phyloP scores from a whole-genome alignment of 2,888 invertebrate species.

The Tetropium fuscum region DNA sequence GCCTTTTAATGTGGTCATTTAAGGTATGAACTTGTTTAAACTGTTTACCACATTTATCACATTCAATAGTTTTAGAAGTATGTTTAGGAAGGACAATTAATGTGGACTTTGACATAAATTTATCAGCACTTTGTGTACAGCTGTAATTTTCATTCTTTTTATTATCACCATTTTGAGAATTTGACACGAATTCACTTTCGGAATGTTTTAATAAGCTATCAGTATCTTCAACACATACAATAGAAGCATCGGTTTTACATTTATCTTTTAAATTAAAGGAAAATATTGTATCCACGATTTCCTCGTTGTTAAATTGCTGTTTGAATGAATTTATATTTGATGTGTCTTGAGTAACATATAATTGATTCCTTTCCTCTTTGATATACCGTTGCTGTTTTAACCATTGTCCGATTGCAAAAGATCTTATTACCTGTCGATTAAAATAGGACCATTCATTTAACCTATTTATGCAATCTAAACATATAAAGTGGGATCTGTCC shows the following conservation, averaged over 20 bases:
- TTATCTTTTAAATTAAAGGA: too few species aligned
- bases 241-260: not conserved
- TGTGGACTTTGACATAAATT: not conserved
- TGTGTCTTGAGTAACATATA: not conserved
- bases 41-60: constrained; percentile 2
- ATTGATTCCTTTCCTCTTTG: not conserved
- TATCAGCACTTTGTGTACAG: not conserved
- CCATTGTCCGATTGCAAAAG: constrained; percentile 1
- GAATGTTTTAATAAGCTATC: not conserved
- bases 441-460: not conserved
- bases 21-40: not conserved
- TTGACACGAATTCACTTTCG: not conserved
- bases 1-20: constrained; percentile 8
- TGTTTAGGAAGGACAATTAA: too few species aligned
- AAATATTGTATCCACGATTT: not conserved
- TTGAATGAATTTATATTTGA: not conserved
- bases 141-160: not conserved
- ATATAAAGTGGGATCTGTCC: not conserved
- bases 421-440: not conserved
- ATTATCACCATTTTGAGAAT: not conserved
- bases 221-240: not conserved
- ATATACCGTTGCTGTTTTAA: not conserved
- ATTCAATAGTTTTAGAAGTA: not conserved
- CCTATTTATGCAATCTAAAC: not conserved
- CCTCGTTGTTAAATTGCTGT: not conserved